phyloP scores from a whole-genome alignment of 2,797 vertebrate genomes.

The Sebastes miniatus region DNA sequence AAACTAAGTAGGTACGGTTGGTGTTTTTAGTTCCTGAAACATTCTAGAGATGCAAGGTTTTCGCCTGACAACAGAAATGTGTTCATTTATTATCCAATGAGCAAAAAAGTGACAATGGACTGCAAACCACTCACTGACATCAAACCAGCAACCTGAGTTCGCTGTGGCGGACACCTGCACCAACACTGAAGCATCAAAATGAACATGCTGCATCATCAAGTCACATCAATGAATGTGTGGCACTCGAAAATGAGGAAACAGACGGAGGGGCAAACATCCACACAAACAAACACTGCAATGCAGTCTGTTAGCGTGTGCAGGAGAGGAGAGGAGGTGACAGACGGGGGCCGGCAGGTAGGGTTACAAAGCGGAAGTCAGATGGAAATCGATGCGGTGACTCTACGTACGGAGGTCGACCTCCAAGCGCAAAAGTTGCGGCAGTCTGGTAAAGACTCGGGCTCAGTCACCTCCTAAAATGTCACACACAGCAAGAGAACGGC shows the following conservation, averaged over 20 bases:
- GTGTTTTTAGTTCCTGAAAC: constrained; percentile 4
- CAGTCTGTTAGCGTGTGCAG: constrained; percentile 38
- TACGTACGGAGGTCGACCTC: constrained; percentile 80
- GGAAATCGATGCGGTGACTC: constrained; percentile 58
- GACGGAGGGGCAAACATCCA: constrained; percentile 27
- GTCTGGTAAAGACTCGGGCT: constrained; percentile 70
- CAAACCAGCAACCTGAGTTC: constrained; percentile 25
- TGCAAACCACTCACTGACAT: constrained; percentile 12
- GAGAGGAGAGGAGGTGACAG: constrained; percentile 10
- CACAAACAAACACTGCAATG: constrained; percentile 59
- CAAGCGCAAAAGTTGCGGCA: constrained; percentile 78
- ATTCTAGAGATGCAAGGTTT: not conserved
- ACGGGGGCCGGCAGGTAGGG: constrained; percentile 4
- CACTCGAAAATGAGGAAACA: constrained; percentile 28
- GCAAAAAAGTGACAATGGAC: not conserved
- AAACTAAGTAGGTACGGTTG: not conserved
- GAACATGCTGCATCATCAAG: constrained; percentile 39
- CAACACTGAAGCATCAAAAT: constrained; percentile 11
- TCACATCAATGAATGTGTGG: constrained; percentile 31
- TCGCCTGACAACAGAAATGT: not conserved
- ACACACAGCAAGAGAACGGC: constrained; percentile 64
- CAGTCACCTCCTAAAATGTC: constrained; percentile 76
- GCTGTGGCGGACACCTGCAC: constrained; percentile 3
- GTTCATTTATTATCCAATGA: not conserved
- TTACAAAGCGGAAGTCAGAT: constrained; percentile 56